phyloP scores from a whole-genome alignment of 2,888 invertebrate genomes.

The Drosophila paramelanica region DNA sequence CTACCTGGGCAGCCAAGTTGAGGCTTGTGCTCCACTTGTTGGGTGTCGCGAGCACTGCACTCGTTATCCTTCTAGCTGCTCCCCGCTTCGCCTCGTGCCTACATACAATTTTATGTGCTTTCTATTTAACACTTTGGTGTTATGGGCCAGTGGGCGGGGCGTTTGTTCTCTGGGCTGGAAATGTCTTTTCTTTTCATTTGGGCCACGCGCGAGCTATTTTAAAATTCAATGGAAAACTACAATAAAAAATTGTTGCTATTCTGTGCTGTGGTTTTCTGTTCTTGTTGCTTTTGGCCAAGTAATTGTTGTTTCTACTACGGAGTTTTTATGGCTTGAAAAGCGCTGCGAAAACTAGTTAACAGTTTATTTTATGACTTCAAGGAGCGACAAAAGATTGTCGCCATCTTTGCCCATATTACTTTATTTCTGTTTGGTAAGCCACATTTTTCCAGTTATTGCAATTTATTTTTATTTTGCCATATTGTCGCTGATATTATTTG shows the following conservation, averaged over 20 bases:
- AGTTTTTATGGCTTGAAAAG: constrained; percentile 58
- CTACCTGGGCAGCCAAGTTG: constrained; percentile 29
- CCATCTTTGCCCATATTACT: constrained; percentile 15
- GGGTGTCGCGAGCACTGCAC: constrained; percentile 28
- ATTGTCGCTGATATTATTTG: background rate
- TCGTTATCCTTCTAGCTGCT: constrained; percentile 35
- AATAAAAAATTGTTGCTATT: constrained; percentile 64
- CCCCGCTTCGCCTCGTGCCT: constrained; percentile 16
- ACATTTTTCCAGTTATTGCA: background rate
- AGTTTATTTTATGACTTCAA: constrained; percentile 50
- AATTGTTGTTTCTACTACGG: constrained; percentile 20
- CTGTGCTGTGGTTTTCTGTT: constrained; percentile 6
- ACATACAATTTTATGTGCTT: constrained; percentile 72
- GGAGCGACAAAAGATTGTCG: constrained; percentile 23
- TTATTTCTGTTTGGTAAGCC: constrained; percentile 9
- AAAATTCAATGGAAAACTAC: constrained; percentile 70
- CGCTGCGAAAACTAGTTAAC: constrained; percentile 58
- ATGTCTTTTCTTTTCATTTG: constrained; percentile 55
- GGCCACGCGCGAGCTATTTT: constrained; percentile 52
- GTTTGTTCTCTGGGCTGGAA: constrained; percentile 14
- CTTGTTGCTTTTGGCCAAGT: constrained; percentile 20
- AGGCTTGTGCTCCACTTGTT: constrained; percentile 16
- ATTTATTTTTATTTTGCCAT: background rate
- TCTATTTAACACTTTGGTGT: constrained; percentile 68
- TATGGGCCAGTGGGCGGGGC: constrained; percentile 6